phyloP scores from a whole-genome alignment of 2,797 vertebrate species.

The Cryptoblepharus egeriae region DNA sequence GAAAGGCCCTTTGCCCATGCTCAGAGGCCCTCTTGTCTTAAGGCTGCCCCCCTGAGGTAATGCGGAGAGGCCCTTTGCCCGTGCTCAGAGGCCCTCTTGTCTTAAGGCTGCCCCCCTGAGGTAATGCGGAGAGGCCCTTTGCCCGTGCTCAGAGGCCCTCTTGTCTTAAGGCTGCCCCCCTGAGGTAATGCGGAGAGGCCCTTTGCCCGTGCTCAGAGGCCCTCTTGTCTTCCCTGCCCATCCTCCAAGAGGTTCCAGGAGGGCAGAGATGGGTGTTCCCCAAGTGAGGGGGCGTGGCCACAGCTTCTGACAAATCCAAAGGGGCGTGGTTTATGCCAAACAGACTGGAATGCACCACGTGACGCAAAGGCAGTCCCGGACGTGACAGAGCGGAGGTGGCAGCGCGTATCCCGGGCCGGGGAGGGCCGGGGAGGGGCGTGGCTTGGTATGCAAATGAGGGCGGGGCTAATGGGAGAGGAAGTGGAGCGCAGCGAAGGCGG shows the following conservation, averaged over 20 bases:
- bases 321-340: neutral
- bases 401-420: neutral
- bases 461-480: neutral
- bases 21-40: neutral
- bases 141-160: neutral
- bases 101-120: no score
- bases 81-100: no score
- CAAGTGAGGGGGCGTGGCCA: neutral
- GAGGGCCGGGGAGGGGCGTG: neutral
- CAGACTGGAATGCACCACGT: neutral
- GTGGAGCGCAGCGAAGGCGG: neutral
- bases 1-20: neutral
- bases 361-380: slow-evolving; percentile 11
- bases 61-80: no score
- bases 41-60: no score
- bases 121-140: no score
- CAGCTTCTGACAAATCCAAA: no score
- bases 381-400: neutral
- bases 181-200: neutral
- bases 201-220: neutral
- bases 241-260: neutral
- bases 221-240: neutral
- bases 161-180: neutral
- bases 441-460: neutral
- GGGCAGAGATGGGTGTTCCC: neutral